Evolutionary conservation across 2,113 vertebrate species (phyloP).

Genomic region (Neoarius graeffei): DNA sequence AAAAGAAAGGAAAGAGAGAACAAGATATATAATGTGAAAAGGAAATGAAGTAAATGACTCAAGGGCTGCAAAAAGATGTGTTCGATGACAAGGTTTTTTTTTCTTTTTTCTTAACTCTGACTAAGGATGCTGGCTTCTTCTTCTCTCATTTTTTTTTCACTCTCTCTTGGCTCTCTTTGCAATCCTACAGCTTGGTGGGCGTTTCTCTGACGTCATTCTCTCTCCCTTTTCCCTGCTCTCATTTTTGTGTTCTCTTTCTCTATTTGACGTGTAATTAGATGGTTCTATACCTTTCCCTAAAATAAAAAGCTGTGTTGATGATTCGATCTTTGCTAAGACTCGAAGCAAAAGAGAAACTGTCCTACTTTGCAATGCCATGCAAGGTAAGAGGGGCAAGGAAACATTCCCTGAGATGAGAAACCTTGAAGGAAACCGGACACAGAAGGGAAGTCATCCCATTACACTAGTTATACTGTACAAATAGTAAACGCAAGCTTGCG

Average conservation of each 20-base stretch:
- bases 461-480: background rate
- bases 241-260: constrained; percentile 7
- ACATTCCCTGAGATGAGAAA: background rate
- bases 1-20: background rate
- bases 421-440: background rate
- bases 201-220: constrained; percentile 32
- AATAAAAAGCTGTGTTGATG: constrained; percentile 14
- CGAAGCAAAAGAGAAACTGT: background rate
- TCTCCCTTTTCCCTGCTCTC: background rate
- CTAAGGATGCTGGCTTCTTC: constrained; percentile 9
- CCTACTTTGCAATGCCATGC: background rate
- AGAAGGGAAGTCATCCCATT: background rate
- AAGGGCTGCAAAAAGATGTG: constrained; percentile 22
- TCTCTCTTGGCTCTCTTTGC: constrained; percentile 22
- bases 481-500: background rate
- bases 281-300: background rate
- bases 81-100: constrained; percentile 3
- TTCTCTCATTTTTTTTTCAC: background rate
- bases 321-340: background rate
- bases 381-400: background rate
- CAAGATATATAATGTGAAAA: background rate
- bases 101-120: background rate
- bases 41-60: constrained; percentile 26
- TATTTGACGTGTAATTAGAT: constrained; percentile 29
- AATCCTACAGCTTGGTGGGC: constrained; percentile 25